A percentile compares a stretch with the other conserved stretches of the same genome.
These are phyloP conservation scores for Zeuzera pyrina DNA, from an alignment of 2,888 invertebrate genomes.

Conservation along the genomic window DNA sequence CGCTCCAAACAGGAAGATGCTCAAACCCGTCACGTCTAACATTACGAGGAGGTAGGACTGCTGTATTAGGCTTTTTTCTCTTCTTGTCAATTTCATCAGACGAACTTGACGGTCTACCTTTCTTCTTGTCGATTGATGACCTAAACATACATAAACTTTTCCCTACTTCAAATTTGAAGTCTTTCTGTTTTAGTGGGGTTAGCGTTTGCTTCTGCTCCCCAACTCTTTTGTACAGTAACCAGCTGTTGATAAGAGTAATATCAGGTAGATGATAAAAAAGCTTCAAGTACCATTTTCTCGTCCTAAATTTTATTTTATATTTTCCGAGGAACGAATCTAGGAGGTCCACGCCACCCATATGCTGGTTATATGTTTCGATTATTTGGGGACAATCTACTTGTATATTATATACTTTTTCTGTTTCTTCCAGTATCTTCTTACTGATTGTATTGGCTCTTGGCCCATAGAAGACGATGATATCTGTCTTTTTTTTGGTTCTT, in stretches of 20 bases:
- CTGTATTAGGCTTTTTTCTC: conserved; percentile 8
- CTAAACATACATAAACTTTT: conserved; percentile 11
- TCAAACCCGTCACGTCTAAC: conserved; percentile 16
- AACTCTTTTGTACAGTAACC: conserved; percentile 12
- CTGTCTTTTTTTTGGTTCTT: too few species aligned
- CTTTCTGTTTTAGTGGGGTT: conserved; percentile 6
- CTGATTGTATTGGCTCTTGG: conserved; percentile 8
- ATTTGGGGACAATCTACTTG: conserved; percentile 12
- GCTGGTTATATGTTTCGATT: conserved; percentile 9
- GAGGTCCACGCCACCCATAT: conserved; percentile 16
- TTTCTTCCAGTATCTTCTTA: conserved; percentile 13
- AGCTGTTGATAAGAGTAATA: conserved; percentile 10
- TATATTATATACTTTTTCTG: conserved; percentile 12
- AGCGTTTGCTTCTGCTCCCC: conserved; percentile 6
- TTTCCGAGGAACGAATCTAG: conserved; percentile 13
- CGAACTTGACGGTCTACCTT: conserved; percentile 9
- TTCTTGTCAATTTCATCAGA: conserved; percentile 7
- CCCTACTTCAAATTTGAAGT: conserved; percentile 11
- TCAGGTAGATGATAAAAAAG: conserved; percentile 16
- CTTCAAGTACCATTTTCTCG: conserved; percentile 13
- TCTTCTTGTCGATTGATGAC: conserved; percentile 8
- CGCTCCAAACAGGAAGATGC: conserved; percentile 16
- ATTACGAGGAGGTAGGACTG: conserved; percentile 13
- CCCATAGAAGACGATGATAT: conserved; percentile 16
- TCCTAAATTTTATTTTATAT: conserved; percentile 13